Evolutionary conservation across 2,888 invertebrate genomes (phyloP).

Genomic region (Gastracanthus pulcherrimus): DNA sequence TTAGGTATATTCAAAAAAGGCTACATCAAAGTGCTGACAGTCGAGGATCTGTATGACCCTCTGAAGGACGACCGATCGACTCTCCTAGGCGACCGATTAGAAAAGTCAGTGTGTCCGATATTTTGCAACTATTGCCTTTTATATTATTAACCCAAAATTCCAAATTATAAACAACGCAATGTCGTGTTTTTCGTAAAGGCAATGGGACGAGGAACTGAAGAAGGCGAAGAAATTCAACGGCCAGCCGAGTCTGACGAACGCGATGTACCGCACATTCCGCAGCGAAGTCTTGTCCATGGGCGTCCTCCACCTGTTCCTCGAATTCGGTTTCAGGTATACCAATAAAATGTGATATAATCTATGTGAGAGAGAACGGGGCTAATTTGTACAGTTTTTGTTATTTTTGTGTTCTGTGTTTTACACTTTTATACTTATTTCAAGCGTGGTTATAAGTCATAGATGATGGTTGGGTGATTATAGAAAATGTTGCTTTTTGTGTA

Average conservation of each 20-base stretch:
- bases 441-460: no score
- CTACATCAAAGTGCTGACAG: constrained; percentile 84
- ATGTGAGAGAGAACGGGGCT: no score
- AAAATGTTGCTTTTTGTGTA: no score
- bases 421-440: no score
- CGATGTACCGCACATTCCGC: constrained; percentile 77
- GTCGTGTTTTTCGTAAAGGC: background rate
- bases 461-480: no score
- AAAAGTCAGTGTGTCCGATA: constrained; percentile 78
- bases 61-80: constrained; percentile 84
- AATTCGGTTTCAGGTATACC: constrained; percentile 69
- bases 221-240: background rate
- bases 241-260: constrained; percentile 76
- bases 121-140: background rate
- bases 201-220: background rate
- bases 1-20: constrained; percentile 88
- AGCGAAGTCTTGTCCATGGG: constrained; percentile 76
- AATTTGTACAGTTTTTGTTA: no score
- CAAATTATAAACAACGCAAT: background rate
- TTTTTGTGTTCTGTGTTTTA: no score
- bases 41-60: constrained; percentile 86
- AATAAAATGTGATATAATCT: no score
- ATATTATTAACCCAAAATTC: background rate
- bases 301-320: constrained; percentile 76
- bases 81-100: constrained; percentile 83